These are phyloP conservation scores for Ceriagrion tenellum DNA, from an alignment of 2,888 invertebrate genomes.

Conservation along the genomic window DNA sequence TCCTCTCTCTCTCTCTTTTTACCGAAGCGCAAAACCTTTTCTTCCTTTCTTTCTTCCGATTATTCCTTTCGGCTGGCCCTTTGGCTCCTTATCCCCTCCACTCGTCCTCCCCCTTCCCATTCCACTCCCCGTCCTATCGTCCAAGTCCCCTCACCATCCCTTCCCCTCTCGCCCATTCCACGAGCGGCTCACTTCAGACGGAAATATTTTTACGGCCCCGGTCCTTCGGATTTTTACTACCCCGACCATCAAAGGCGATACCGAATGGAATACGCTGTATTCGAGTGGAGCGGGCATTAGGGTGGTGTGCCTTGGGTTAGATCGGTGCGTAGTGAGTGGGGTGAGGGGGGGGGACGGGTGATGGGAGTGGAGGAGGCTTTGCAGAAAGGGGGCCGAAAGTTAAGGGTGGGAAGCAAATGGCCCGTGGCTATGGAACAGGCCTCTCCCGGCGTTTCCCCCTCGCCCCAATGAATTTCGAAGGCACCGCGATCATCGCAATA, in stretches of 20 bases:
- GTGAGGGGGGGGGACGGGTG: not conserved
- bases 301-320: not conserved
- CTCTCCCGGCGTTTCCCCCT: not conserved
- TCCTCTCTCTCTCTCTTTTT: not conserved
- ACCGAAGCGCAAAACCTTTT: conserved; percentile 43
- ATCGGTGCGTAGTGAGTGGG: not conserved
- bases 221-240: conserved; percentile 61
- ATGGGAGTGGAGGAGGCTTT: not conserved
- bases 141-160: not conserved
- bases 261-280: conserved; percentile 58
- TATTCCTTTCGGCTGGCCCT: not conserved
- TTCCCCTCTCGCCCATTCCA: not conserved
- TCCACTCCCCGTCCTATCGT: not conserved
- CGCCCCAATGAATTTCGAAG: not conserved
- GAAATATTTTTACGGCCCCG: conserved; percentile 65
- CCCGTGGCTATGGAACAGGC: conserved; percentile 60
- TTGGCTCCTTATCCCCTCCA: conserved; percentile 26
- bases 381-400: not conserved
- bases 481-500: not conserved
- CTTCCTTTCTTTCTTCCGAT: conserved; percentile 20
- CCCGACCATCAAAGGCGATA: conserved; percentile 64
- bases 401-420: conserved; percentile 13
- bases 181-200: conserved; percentile 65
- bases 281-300: not conserved
- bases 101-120: not conserved